Evolutionary conservation across 1,140 invertebrate species (phyloP), one percentile per base, ranked within the genome.

Genomic region (Drosophila eugracilis): DNA sequence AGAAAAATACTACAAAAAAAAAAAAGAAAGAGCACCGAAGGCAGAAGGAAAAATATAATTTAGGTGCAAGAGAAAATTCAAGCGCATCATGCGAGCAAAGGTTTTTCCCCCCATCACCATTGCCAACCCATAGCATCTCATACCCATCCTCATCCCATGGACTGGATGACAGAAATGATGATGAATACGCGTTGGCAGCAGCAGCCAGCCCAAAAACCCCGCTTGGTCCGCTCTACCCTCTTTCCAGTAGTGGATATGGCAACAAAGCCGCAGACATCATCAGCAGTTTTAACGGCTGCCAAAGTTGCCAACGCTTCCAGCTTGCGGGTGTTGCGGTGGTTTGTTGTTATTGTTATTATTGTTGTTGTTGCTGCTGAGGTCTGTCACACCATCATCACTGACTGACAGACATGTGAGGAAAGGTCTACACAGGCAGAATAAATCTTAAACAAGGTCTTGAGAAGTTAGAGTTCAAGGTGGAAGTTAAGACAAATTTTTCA

Each of bases 51-150:
- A 67, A 67, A 69, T 69, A 69, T 69, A 69, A 69, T 69, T 69
- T 69, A 67, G 62, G 62, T 69, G 47, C 65, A 67, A 67, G 62
- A 69, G 65, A 69, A 69, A 69, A 69, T 69, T 69, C 65, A 69
- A 69, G 65, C 65, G 65, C 65, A 69, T 53, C 62, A 67, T 69
- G 62, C 41, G 60, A 66, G 63, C 45, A 53, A 44, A 67, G 57
- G 57, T 47, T 45, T 34, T 59, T 36, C 22, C 34, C 30, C 55
- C 15, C 14, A 39, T 39, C 1, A 0, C 30, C 30, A 30, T 30
- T 37, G 4, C 14, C 36, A 36, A 14, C 5, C 32, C 32, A 17
- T 37, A 17, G 1, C 36, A 37, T 17, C 2, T 15, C 36, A 39
- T 17, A n/a, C 36, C 36, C 36, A 39, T 39, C 14, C 36, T 12